A percentile compares a stretch with the other conserved stretches of the same genome.
Conservation (phyloP, 1,140 invertebrate genomes). For the Caenorhabditis latens region DNA sequence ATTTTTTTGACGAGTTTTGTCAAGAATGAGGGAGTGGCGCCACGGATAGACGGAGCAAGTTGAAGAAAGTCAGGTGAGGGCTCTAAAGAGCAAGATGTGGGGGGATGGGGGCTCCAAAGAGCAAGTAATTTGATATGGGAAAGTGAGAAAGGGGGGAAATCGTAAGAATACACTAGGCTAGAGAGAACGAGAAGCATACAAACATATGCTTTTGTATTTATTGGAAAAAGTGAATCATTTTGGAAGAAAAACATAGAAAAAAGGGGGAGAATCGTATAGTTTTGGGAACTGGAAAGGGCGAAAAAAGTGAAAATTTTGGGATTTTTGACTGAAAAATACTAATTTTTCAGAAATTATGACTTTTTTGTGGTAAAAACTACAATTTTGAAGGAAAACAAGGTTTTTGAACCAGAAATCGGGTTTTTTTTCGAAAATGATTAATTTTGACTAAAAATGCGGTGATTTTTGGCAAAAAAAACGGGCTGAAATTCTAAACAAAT, state of each 20-base stretch:
- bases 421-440: no score
- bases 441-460: no score
- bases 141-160: not conserved
- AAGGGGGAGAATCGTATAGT: not conserved
- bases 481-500: no score
- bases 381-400: no score
- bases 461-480: no score
- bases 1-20: conserved; percentile 15
- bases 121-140: conserved; percentile 35
- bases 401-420: no score
- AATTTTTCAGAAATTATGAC: no score
- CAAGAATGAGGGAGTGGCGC: conserved; percentile 25
- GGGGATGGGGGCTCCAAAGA: not conserved
- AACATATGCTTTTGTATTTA: not conserved
- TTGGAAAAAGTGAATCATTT: conserved; percentile 13
- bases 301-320: no score
- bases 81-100: not conserved
- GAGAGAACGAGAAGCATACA: not conserved
- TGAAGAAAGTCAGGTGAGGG: conserved; percentile 45
- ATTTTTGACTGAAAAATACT: no score
- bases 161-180: conserved; percentile 39
- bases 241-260: not conserved
- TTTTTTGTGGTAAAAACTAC: no score
- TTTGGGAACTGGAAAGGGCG: not conserved
- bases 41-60: not conserved